Base-by-base conservation (phyloP, 2,797 vertebrate genomes). In the Tadarida brasiliensis region DNA sequence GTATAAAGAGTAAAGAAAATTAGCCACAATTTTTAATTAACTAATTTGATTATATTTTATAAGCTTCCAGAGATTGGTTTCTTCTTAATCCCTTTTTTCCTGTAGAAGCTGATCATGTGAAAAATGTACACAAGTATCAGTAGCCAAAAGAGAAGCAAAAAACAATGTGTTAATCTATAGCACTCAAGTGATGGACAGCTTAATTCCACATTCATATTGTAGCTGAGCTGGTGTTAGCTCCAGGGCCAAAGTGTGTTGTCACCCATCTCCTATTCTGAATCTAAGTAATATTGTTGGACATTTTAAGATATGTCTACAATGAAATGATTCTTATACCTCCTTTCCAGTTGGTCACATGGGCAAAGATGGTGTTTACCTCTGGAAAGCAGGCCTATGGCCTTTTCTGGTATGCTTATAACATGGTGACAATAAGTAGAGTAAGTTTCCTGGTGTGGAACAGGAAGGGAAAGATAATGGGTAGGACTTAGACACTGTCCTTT, bases 71-170 rank as follows among this genome's bases (percentile, higher is more conserved):
- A 4, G 22, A 0, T 35, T 92, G 4, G 10, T 4, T 56, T 83
- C 2, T 59, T 70, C 11, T 95, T 83, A 65, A 47, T 33, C 15
- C 11, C 82, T 3, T 5, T 67, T 68, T 57, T 5, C 16, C 8
- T 15, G 0, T 67, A 80, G 39, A 80, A 24, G 57, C 3, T 73
- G 17, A 78, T 11, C 11, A 28, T 20, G 12, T 14, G n/a, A 85
- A 95, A 95, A 95, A 71, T 77, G 14, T 26, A n/a, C 24, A 47
- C 4, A 84, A 65, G 22, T 24, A 47, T 51, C 22, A 49, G 22
- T 82, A 80, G 30, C 30, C n/a, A 87, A 67, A 57, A 84, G 8
- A 63, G 68, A 88, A 89, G 39, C 30, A 96, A 83, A 96, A 16
- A 71, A 26, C 16, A 39, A 17, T 80, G 17, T 95, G 51, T 56